Evolutionary conservation across 2,113 vertebrate species (phyloP).

Genomic region (Lamprologus speciosus): DNA sequence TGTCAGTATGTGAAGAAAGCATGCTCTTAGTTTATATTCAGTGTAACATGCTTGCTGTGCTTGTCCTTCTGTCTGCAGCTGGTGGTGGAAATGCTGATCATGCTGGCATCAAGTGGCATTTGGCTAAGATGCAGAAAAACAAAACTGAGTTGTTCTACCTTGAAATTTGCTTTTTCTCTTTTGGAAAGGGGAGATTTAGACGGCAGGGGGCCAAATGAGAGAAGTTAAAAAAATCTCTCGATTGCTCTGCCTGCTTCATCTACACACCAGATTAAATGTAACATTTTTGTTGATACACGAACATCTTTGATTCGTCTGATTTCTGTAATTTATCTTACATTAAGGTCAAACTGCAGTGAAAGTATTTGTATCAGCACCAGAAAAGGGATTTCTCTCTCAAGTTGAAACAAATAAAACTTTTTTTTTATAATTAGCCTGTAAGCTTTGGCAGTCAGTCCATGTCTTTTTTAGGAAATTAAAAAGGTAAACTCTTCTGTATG

Average conservation of each 20-base stretch:
- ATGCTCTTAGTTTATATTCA: not conserved
- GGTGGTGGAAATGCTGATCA: not conserved
- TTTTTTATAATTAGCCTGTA: not conserved
- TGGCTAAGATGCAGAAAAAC: not conserved
- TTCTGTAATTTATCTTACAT: not conserved
- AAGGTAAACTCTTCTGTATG: not conserved
- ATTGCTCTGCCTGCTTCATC: not conserved
- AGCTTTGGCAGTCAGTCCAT: not conserved
- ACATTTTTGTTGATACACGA: not conserved
- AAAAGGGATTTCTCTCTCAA: not conserved
- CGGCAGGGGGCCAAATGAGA: not conserved
- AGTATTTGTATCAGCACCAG: not conserved
- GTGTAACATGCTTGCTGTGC: not conserved
- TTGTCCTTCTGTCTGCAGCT: slow-evolving; percentile 5
- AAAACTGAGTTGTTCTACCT: not conserved
- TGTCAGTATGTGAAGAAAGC: not conserved
- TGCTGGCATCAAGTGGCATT: slow-evolving; percentile 2
- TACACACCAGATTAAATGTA: not conserved
- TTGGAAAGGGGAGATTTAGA: not conserved
- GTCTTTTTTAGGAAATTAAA: not conserved
- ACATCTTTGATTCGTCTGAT: not conserved
- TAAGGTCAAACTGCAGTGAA: not conserved
- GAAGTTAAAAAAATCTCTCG: not conserved
- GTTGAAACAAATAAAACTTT: not conserved
- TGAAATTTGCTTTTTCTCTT: not conserved